Conservation (phyloP, 1,140 invertebrate species). For the Brachionus paranguensis region DNA sequence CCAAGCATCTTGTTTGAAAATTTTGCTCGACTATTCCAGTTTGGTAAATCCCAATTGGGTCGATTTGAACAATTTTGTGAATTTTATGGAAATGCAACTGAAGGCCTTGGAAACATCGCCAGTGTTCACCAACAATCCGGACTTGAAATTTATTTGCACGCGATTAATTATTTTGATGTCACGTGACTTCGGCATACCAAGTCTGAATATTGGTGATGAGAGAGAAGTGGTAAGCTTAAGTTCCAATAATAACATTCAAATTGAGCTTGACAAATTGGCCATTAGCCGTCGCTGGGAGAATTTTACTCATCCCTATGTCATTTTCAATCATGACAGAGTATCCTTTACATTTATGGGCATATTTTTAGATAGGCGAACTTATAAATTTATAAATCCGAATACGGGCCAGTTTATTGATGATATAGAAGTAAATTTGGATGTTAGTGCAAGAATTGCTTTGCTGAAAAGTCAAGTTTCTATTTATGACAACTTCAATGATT, state of each 20-base stretch:
- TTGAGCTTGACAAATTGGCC: neutral
- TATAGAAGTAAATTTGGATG: neutral
- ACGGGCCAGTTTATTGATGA: neutral
- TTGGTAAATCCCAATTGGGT: constrained; percentile 49
- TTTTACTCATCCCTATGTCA: constrained; percentile 17
- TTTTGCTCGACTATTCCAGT: constrained; percentile 43
- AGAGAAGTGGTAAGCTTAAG: neutral
- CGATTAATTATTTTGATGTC: constrained; percentile 17
- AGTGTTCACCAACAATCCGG: neutral
- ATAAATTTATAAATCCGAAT: constrained; percentile 18
- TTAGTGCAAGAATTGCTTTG: neutral
- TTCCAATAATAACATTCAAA: neutral
- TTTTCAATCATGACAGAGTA: neutral
- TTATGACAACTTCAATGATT: constrained; percentile 21
- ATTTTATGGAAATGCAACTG: constrained; percentile 51
- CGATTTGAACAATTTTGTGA: constrained; percentile 50
- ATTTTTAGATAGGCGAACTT: neutral
- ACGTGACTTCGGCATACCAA: constrained; percentile 15
- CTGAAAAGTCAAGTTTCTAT: neutral
- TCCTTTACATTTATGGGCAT: constrained; percentile 34
- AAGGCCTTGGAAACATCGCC: constrained; percentile 46
- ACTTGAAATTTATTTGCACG: neutral
- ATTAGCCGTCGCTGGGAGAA: neutral
- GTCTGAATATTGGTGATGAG: neutral
- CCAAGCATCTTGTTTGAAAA: neutral